These are phyloP conservation scores for Strix aluco DNA, from an alignment of 2,113 vertebrate species.

Conservation along the genomic window DNA sequence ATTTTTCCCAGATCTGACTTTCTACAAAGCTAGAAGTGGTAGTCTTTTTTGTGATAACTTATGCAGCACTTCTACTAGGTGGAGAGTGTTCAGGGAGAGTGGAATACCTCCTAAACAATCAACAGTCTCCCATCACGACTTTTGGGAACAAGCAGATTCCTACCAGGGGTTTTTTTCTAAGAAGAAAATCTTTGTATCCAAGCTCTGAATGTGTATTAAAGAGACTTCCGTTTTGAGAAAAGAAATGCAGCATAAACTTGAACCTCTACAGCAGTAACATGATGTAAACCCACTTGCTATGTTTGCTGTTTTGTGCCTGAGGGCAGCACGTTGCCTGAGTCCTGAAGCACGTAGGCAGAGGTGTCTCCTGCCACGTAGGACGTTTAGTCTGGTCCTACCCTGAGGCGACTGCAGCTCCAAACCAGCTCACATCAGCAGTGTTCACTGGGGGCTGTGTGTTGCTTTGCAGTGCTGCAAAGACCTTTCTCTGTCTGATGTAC, in stretches of 20 bases:
- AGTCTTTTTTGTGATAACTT: not conserved
- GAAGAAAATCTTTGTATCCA: not conserved
- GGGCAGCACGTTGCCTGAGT: not conserved
- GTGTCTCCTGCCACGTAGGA: not conserved
- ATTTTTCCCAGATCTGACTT: not conserved
- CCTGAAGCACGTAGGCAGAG: not conserved
- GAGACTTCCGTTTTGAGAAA: not conserved
- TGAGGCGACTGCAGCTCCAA: not conserved
- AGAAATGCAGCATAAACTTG: not conserved
- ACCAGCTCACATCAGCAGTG: not conserved
- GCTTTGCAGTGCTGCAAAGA: not conserved
- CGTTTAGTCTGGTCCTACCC: not conserved
- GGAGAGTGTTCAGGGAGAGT: not conserved
- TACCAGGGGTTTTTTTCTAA: not conserved
- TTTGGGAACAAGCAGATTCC: not conserved
- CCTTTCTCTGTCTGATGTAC: not conserved
- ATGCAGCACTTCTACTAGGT: not conserved
- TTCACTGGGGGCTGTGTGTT: rapidly evolving
- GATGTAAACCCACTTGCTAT: not conserved
- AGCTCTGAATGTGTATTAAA: not conserved
- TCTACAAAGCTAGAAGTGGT: rapidly evolving
- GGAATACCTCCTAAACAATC: not conserved
- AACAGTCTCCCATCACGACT: rapidly evolving
- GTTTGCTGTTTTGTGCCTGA: not conserved
- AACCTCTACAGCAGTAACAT: not conserved